phyloP scores from a whole-genome alignment of 2,797 vertebrate genomes.

The Distichodus sexfasciatus region DNA sequence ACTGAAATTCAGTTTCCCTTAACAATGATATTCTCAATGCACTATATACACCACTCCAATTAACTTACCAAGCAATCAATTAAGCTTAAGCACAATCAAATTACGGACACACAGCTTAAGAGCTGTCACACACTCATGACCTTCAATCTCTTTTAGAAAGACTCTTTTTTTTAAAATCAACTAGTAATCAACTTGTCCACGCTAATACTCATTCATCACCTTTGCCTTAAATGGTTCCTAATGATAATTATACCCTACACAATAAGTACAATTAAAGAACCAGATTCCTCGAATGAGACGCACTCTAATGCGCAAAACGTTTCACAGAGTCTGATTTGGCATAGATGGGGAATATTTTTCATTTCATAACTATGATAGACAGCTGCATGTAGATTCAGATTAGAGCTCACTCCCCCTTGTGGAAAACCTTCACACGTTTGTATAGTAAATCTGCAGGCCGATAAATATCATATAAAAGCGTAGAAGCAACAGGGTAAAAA shows the following conservation, averaged over 20 bases:
- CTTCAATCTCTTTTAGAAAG: neutral
- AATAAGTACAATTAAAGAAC: constrained; percentile 19
- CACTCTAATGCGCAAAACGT: neutral
- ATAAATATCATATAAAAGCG: too few species aligned
- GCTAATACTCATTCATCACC: constrained; percentile 12
- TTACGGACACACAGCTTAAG: neutral
- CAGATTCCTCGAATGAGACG: neutral
- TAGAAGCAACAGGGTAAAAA: too few species aligned
- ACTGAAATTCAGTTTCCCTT: neutral
- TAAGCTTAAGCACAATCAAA: constrained; percentile 40
- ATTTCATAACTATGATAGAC: too few species aligned
- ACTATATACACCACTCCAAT: neutral
- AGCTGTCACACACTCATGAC: neutral
- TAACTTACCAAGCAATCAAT: constrained; percentile 38
- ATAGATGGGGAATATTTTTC: too few species aligned
- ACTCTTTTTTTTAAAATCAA: constrained; percentile 26
- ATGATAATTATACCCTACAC: constrained; percentile 32
- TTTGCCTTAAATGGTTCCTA: constrained; percentile 1
- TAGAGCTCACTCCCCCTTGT: too few species aligned
- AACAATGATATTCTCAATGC: neutral
- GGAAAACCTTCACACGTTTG: too few species aligned
- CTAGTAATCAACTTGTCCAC: constrained; percentile 22
- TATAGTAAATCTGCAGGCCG: too few species aligned
- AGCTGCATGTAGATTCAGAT: too few species aligned
- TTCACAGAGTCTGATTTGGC: neutral